phyloP scores from a whole-genome alignment of 1,140 invertebrate species.

The Cyphomyrmex costatus region DNA sequence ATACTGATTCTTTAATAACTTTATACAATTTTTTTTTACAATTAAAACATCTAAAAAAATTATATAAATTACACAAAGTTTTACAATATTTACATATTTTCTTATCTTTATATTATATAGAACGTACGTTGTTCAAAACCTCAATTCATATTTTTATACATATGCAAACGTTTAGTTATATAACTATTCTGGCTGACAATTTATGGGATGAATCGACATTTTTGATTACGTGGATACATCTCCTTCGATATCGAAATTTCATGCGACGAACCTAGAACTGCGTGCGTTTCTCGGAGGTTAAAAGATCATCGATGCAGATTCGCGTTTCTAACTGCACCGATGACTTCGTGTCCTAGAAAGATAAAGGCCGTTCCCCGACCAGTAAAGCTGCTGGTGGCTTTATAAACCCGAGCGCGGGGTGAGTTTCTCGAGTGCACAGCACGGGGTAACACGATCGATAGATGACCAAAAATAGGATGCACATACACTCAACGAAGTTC shows the following conservation, averaged over 20 bases:
- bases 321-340: slow-evolving; percentile 70
- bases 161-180: neutral
- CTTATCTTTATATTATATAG: too few species aligned
- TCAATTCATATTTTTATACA: neutral
- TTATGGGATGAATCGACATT: neutral
- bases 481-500: slow-evolving; percentile 45
- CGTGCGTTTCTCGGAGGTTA: slow-evolving; percentile 59
- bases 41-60: neutral
- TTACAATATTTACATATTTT: neutral
- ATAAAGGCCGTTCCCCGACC: slow-evolving; percentile 74
- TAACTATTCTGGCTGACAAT: neutral
- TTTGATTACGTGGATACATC: slow-evolving; percentile 16
- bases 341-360: slow-evolving; percentile 77
- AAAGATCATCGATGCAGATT: slow-evolving; percentile 76
- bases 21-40: neutral
- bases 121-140: neutral
- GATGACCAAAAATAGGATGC: slow-evolving; percentile 75
- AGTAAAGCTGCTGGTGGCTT: slow-evolving; percentile 59
- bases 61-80: neutral
- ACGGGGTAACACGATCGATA: slow-evolving; percentile 71
- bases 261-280: slow-evolving; percentile 20
- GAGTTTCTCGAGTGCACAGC: slow-evolving; percentile 70
- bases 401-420: slow-evolving; percentile 61
- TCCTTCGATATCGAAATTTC: slow-evolving; percentile 61
- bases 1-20: neutral